Evolutionary conservation across 2,888 invertebrate species (phyloP), one percentile per base, ranked within the genome.

Genomic region (Melinopterus prodromus): DNA sequence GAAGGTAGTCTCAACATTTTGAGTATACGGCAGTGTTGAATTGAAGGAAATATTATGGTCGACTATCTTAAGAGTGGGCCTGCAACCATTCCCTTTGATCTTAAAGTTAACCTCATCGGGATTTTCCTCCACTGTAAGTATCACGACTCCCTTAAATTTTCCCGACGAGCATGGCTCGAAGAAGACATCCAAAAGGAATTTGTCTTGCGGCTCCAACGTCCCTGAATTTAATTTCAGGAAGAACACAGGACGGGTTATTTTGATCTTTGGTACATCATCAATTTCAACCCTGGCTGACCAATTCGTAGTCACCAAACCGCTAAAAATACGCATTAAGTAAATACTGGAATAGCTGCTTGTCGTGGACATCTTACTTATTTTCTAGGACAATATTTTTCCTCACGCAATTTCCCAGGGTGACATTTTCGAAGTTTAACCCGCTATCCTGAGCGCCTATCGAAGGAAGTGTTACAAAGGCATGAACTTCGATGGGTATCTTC

Each of bases 1-100:
- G 80, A 95, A 91, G 82, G 89, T 91, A 81, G 91, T 90, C 76
- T 92, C 92, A n/a, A 91, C 91, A 2, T 91, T 91, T 71, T 90
- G 88, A 16, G 92, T 90, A 90, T 93, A 93, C 0, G 94, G 94
- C 79, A 94, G 86, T 0, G 92, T 91, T 0, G 94, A 92, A 5
- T 91, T 90, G 86, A 95, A 95, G 80, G 87, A 88, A 38, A 95
- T 88, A 6, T 87, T 87, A 0, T 90, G 87, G 6, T 92, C 90
- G 76, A 89, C 90, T 6, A 93, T 88, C 76, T 89, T 90, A 71
- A 93, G 89, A 77, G 88, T 89, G 1, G 92, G 92, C 78, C 91
- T 87, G n/a, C 91, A 86, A 0, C 93, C 93, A 80, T 89, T 88
- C 4, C 93, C 93, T 35, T 84, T 87, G 74, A 93, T 86, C 15